Evolutionary conservation across 2,797 vertebrate species (phyloP), one percentile per base, ranked within the genome.

Genomic region (Anguilla marmorata): DNA sequence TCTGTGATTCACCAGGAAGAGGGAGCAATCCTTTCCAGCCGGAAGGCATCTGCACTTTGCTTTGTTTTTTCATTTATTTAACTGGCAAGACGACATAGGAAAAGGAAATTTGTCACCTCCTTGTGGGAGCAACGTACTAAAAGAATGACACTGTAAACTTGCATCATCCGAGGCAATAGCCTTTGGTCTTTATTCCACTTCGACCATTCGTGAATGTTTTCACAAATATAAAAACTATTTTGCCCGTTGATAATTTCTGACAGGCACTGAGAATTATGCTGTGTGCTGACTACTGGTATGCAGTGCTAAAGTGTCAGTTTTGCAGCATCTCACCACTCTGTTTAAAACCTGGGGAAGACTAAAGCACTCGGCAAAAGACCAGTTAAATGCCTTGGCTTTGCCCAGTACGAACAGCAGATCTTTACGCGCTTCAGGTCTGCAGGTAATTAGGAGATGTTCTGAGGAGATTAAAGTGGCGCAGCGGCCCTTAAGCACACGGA

Each of bases 401-500:
- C 63, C 24, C n/a, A 14, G 63, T 30, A 50, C 63, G 58, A 19
- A 85, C 33, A n/a, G 60, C 37, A 72, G 85, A 86, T 88, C 12
- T 84, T 85, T 7, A 80, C 88, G 85, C 74, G 30, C 37, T 37
- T 41, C 14, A 21, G 30, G 89, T 92, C 92, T 94, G 92, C 87
- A 89, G 90, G 89, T 90, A 91, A 91, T 93, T 93, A 91, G 74
- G 87, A 90, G 91, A 93, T 91, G 89, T 90, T 89, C 89, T 90
- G 86, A 89, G 80, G 86, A 89, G 92, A 93, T 90, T 91, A 87
- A 69, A 86, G 90, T 30, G 12, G 86, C 48, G 88, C 85, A 52
- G 87, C 87, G 86, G 87, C 72, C 89, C 88, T 41, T 66, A 69
- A 88, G 89, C 63, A 48, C 24, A 86, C 27, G 66, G 86, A 92